Evolutionary conservation across 2,888 invertebrate species (phyloP), one percentile per base, ranked within the genome.

Genomic region (Drosophila anomelani): DNA sequence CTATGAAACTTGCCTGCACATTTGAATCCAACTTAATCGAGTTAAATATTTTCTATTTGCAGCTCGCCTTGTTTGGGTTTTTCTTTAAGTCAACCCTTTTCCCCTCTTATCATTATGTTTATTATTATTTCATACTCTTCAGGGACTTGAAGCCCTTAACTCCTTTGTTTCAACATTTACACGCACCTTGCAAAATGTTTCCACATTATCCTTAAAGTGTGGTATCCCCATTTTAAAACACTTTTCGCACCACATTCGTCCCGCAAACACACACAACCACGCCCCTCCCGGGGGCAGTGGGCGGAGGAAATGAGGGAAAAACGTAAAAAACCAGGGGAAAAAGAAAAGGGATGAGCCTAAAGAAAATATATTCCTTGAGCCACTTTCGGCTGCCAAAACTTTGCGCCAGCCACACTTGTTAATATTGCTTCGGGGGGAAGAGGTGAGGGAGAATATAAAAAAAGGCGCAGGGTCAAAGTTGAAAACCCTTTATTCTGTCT

Each of bases 401-500:
- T 76, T 60, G 56, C 80, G 71, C 75, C 62, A 61, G 74, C 80
- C 78, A 77, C 82, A 82, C 83, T 82, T 82, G 77, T 73, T 81
- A 76, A 83, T 84, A 78, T 84, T 81, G 70, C 44, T 23, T 6
- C 10, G 55, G 63, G 41, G 39, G 32, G 36, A 15, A 2, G 32
- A n/a, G 62, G 36, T 8, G 15, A 20, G 20, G 36, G 44, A 4
- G 41, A 34, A 49, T 56, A 78, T 36, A 23, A 59, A 80, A 81
- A 80, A 79, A 81, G 79, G 79, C 57, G 64, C 78, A 76, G 70
- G 69, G 85, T 81, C 79, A 78, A 81, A 84, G 79, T 74, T 78
- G 61, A 60, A 81, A 84, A 80, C 82, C 84, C 87, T 87, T 84
- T 83, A 79, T 77, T 69, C 71, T 77, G 83, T 75, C 75, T 60